phyloP scores from a whole-genome alignment of 2,113 vertebrate species.

The Cochlearius cochlearius region DNA sequence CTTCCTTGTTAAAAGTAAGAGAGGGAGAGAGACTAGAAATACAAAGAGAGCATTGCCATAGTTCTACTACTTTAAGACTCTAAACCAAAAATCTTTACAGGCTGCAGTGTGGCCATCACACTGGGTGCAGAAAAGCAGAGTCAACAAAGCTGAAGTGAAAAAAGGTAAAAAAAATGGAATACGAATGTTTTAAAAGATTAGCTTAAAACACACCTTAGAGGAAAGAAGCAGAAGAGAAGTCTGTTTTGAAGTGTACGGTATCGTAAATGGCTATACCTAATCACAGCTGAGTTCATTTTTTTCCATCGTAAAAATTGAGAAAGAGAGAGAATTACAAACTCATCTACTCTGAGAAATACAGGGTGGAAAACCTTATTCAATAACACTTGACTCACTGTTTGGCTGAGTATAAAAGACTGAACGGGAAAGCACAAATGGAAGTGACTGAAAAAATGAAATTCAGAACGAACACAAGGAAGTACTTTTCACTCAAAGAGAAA shows the following conservation, averaged over 20 bases:
- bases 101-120: neutral
- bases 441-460: slow-evolving; percentile 50
- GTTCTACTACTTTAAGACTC: neutral
- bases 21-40: neutral
- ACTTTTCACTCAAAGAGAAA: slow-evolving; percentile 37
- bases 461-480: slow-evolving; percentile 43
- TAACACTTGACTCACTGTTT: slow-evolving; percentile 49
- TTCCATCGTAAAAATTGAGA: neutral
- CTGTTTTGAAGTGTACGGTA: neutral
- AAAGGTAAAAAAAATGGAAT: neutral
- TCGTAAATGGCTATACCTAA: neutral
- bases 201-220: neutral
- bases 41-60: neutral
- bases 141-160: neutral
- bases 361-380: slow-evolving; percentile 39
- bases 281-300: slow-evolving; percentile 1
- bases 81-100: neutral
- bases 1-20: neutral
- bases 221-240: neutral
- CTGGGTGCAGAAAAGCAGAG: neutral
- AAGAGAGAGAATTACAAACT: slow-evolving; percentile 37
- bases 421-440: slow-evolving; percentile 29
- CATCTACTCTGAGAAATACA: slow-evolving; percentile 19
- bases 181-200: neutral
- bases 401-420: slow-evolving; percentile 21